A percentile compares a stretch with the other conserved stretches of the same genome.
These are phyloP conservation scores for Lycophotia porphyrea DNA, from an alignment of 2,888 invertebrate species.

Conservation along the genomic window DNA sequence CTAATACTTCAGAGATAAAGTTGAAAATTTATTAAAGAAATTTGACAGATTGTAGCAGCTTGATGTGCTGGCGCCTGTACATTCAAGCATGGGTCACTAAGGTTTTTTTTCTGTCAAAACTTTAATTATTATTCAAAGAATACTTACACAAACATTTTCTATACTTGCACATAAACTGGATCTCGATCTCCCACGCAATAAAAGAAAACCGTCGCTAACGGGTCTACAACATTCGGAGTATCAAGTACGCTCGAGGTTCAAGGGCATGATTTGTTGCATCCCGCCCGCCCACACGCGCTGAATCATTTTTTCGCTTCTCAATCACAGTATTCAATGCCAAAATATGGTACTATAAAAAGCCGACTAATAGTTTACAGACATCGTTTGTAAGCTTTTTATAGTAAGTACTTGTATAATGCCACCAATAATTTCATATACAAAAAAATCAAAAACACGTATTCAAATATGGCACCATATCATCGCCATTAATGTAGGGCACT, in stretches of 20 bases:
- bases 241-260: slow-evolving; percentile 79
- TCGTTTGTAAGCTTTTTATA: slow-evolving; percentile 21
- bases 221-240: slow-evolving; percentile 65
- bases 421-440: neutral
- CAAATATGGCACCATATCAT: neutral
- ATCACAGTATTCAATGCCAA: slow-evolving; percentile 78
- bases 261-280: slow-evolving; percentile 84
- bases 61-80: no score
- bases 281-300: slow-evolving; percentile 82
- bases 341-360: slow-evolving; percentile 67
- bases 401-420: neutral
- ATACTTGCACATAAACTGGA: slow-evolving; percentile 23
- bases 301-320: slow-evolving; percentile 82
- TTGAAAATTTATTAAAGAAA: no score
- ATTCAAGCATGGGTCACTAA: neutral
- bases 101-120: slow-evolving; percentile 9
- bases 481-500: neutral
- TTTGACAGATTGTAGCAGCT: no score
- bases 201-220: slow-evolving; percentile 70
- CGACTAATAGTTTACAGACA: slow-evolving; percentile 39
- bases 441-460: neutral
- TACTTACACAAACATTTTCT: neutral
- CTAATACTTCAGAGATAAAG: no score
- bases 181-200: slow-evolving; percentile 74
- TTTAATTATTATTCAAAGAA: slow-evolving; percentile 8